phyloP scores from a whole-genome alignment of 2,888 invertebrate genomes.

The Pachycephus smyrnensis region DNA sequence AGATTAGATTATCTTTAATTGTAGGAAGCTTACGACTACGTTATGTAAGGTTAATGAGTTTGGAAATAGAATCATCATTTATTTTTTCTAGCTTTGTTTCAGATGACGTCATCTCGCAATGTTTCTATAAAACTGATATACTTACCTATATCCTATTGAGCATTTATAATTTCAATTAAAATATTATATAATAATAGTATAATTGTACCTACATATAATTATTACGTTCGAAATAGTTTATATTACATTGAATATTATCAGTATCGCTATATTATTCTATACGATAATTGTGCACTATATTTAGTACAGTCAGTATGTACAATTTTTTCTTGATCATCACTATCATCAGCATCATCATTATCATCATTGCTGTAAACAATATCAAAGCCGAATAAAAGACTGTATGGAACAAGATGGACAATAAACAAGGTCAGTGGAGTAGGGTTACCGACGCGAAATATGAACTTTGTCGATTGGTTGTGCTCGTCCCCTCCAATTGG shows the following conservation, averaged over 20 bases:
- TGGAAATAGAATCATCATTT: not conserved
- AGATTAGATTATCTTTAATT: not conserved
- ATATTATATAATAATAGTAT: not conserved
- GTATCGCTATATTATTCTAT: not conserved
- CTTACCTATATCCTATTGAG: not conserved
- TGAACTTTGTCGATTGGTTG: conserved; percentile 54
- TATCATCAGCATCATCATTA: not conserved
- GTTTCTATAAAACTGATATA: not conserved
- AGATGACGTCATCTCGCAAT: not conserved
- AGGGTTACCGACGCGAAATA: conserved; percentile 36
- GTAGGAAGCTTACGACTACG: not conserved
- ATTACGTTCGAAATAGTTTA: not conserved
- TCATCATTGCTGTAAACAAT: not conserved
- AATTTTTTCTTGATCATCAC: not conserved
- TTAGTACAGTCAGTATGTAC: not conserved
- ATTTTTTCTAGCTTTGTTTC: not conserved
- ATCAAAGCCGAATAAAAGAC: not conserved
- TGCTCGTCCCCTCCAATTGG: conserved; percentile 51
- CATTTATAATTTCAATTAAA: not conserved
- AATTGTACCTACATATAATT: not conserved
- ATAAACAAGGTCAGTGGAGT: conserved; percentile 49
- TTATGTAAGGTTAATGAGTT: not conserved
- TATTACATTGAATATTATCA: not conserved
- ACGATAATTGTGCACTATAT: not conserved
- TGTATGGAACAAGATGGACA: conserved; percentile 23